Base-by-base conservation (phyloP, 1,140 invertebrate genomes). In the Thereuonema tuberculata region DNA sequence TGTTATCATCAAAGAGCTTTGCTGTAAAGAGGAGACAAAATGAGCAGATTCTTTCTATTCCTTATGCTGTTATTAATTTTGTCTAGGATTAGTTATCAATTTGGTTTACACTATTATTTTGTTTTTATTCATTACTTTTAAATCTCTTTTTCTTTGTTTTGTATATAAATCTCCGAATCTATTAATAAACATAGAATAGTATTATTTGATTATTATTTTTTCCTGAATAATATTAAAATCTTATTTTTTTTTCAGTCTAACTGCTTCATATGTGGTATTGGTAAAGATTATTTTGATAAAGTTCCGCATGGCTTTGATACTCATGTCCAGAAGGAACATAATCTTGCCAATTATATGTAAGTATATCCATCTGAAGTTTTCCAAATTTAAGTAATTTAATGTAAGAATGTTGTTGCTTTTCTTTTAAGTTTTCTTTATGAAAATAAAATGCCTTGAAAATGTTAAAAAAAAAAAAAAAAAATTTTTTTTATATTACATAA, bases 261-360 rank as follows among this genome's bases (percentile, higher is more conserved):
- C 73, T 99, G 97, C 76, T 99, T 99, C 76, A 99, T 99, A 67
- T 99, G 97, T 73, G 96, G 96, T 53, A 94, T 99, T 67, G 93
- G 90, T 21, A 99, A 98, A 75, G 96, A 99, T 69, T 98, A 96
- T 73, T 97, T 99, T 74, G 96, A 99, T 78, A 91, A 93, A 77
- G 86, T 96, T 21, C 91, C 91, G 27, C 87, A 92, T 70, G 91
- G 91, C 23, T 94, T 94, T 71, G 91, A 95, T 70, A 91, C 84
- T 20, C 97, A 99, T 74, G 94, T 97, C 21, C 85, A 89, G 68
- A 86, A 98, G 72, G 97, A 99, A 74, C 97, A 99, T 72, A 99
- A 99, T 77, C 81, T 99, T 68, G 97, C 97, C n/a, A 99, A 99
- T 80, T 99, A 99, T 79, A 96, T 99, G 95, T 93, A 75, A 83